Base-by-base conservation (phyloP, 2,113 vertebrate species). In the Fregetta grallaria region DNA sequence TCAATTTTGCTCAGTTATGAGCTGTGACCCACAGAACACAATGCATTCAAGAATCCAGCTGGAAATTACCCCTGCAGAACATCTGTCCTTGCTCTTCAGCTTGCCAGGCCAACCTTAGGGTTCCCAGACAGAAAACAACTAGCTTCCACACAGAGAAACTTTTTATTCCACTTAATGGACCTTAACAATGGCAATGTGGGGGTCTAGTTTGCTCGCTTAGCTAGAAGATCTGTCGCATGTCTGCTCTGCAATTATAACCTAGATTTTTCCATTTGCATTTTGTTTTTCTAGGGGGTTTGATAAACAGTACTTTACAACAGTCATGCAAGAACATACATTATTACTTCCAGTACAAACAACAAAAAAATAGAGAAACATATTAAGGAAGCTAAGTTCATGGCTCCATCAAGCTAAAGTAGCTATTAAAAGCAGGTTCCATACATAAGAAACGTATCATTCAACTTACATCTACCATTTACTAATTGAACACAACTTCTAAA, bases 1-100 rank as follows among this genome's bases (percentile, higher is more conserved):
- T 96, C 96, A 67, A 16, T 91, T 96, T 96, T 91, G 86, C 90
- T 97, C 94, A 13, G 21, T 87, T 95, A 78, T 22, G 77, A 96
- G 90, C 91, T 82, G 92, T 61, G 88, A 96, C 90, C 84, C 92
- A 93, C 49, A 55, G 61, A 86, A 94, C 50, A 95, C 40, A 83
- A 82, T 2, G 19, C 38, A 63, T 68, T 88, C 88, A 91, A 91
- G 90, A 96, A 96, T 25, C 82, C 94, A 90, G n/a, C 86, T 97
- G 83, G 82, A 98, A 96, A 96, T 92, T 15, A 96, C 94, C 65
- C 79, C 89, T 12, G 3, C 63, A 52, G 26, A 96, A 87, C 83
- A 92, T 53, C 34, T 59, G 72, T 55, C 83, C 92, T 70, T 15
- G 44, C 72, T 74, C 78, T 86, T 83, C 89, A 23, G 34, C 81